Base-by-base conservation (phyloP, 2,888 invertebrate genomes). In the Parasteatoda lunata region DNA sequence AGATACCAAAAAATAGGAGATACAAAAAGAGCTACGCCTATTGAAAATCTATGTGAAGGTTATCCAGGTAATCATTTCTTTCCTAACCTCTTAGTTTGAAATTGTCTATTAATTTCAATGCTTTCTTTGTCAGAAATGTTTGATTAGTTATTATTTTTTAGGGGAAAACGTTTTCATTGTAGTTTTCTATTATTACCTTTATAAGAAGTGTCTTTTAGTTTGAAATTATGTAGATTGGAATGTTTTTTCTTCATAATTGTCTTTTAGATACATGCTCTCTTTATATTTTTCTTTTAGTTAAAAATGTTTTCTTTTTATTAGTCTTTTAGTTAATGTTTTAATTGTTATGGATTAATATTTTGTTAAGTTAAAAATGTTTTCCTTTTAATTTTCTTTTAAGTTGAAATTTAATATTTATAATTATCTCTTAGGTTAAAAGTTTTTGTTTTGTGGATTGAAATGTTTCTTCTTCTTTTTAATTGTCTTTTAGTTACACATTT, bases 1-100 rank as follows among this genome's bases (percentile, higher is more conserved):
- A 90, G 99, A 92, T 99, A 99, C 94, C 99, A 99, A 94, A 99
- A 99, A 94, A 99, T 99, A 93, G 99, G 99, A 91, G 99, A 99
- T 93, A 99, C 99, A 90, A 99, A 99, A 93, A 95, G 99, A 91
- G 97, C 98, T 91, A 99, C 99, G 90, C 97, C 98, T 85, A 98
- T 99, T 91, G 99, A 99, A 94, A 96, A 96, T 89, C 92, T 95
- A 59, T 95, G 95, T 92, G 94, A 94, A 92, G 94, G 94, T 90
- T 94, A 94, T 91, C 95, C 95, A 75, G 89, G 89, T 89, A 78
- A 9, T 48, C 6, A 8, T 52, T 30, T n/a, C 45, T 49, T n/a
- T 75, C 13, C 9, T 4, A 0, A 15, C 45, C 4, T 9, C 13
- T 13, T 13, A 47, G 48, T 45, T 70, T 9, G 11, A 48, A 49